Percentiles rank a stretch among this genome's conserved stretches.
These are phyloP conservation scores for Dendrolimus kikuchii DNA, from an alignment of 1,140 invertebrate species.

Conservation along the genomic window DNA sequence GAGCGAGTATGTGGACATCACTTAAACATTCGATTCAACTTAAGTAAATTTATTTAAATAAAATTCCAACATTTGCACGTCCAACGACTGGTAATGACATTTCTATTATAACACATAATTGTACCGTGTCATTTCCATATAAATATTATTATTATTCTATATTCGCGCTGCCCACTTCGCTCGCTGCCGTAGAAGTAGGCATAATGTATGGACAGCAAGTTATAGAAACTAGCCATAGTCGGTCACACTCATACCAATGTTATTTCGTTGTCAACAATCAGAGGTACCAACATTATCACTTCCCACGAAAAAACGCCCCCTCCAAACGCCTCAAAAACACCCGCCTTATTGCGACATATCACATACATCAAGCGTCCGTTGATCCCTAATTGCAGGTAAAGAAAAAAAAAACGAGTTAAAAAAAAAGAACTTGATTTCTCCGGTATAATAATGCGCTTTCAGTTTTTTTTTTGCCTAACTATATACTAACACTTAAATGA, in stretches of 20 bases:
- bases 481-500: constrained; percentile 62
- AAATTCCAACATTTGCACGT: too few species aligned
- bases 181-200: too few species aligned
- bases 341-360: constrained; percentile 51
- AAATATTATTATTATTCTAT: too few species aligned
- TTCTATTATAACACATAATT: too few species aligned
- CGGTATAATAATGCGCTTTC: constrained; percentile 37
- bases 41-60: too few species aligned
- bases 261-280: constrained; percentile 54
- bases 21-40: too few species aligned
- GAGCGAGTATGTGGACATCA: too few species aligned
- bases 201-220: too few species aligned
- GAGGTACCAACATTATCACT: constrained; percentile 29
- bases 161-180: too few species aligned
- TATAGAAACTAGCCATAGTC: background rate
- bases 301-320: constrained; percentile 22
- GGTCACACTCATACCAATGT: constrained; percentile 15
- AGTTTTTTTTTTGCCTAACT: constrained; percentile 62
- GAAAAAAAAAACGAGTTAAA: constrained; percentile 16
- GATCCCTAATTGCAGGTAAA: constrained; percentile 64
- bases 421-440: constrained; percentile 26
- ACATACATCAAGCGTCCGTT: constrained; percentile 54
- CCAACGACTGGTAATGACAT: too few species aligned
- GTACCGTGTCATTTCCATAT: too few species aligned
- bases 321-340: constrained; percentile 32